phyloP scores from a whole-genome alignment of 2,888 invertebrate species.

The Caenorhabditis panamensis region DNA sequence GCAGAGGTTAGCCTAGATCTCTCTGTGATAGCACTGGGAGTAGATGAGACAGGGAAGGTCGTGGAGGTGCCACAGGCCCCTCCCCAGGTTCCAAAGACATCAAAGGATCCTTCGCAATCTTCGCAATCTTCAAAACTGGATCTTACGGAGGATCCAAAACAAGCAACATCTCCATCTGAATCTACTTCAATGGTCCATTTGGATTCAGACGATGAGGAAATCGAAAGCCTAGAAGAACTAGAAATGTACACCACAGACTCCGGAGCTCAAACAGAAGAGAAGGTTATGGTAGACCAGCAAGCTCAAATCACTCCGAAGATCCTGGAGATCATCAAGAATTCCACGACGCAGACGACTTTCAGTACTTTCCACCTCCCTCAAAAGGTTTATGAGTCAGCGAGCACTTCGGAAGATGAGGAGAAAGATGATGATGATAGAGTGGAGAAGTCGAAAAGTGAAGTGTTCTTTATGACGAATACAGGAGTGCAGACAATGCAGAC shows the following conservation, averaged over 20 bases:
- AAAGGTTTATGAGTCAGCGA: slow-evolving; percentile 37
- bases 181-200: slow-evolving; percentile 9
- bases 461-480: slow-evolving; percentile 45
- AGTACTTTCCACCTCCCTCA: slow-evolving; percentile 47
- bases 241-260: slow-evolving; percentile 46
- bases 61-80: too few relatives aligned
- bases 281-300: slow-evolving; percentile 37
- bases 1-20: slow-evolving; percentile 59
- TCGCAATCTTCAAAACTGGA: slow-evolving; percentile 4
- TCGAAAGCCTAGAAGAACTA: slow-evolving; percentile 52
- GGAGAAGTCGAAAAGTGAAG: slow-evolving; percentile 27
- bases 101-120: background rate
- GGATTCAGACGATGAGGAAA: slow-evolving; percentile 44
- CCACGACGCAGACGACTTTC: slow-evolving; percentile 54
- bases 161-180: slow-evolving; percentile 18
- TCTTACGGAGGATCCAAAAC: background rate
- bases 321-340: slow-evolving; percentile 38
- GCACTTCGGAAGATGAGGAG: slow-evolving; percentile 46
- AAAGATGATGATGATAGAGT: slow-evolving; percentile 2
- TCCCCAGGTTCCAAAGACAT: slow-evolving; percentile 19
- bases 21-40: slow-evolving; percentile 50
- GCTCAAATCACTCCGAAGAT: slow-evolving; percentile 25
- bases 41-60: slow-evolving; percentile 60
- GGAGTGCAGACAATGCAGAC: slow-evolving; percentile 54
- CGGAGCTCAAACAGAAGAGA: slow-evolving; percentile 44